These are phyloP conservation scores for Acanthochromis polyacanthus DNA, from an alignment of 2,113 vertebrate genomes.

Conservation along the genomic window DNA sequence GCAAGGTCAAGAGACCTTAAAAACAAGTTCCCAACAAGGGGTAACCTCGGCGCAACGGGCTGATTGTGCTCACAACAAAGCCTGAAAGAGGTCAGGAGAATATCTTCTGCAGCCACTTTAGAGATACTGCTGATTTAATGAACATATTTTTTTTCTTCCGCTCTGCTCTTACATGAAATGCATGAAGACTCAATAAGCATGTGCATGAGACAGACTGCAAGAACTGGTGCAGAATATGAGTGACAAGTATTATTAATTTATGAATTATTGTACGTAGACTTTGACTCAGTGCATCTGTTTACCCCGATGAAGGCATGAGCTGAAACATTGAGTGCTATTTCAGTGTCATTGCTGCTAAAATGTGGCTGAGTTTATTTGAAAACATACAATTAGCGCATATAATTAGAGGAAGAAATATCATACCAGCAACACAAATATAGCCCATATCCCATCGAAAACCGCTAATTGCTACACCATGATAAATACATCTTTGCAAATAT, in stretches of 20 bases:
- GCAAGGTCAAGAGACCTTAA: conserved; percentile 29
- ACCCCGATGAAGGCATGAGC: conserved; percentile 34
- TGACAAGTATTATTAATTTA: conserved; percentile 18
- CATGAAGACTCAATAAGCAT: conserved; percentile 7
- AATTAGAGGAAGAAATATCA: conserved; percentile 10
- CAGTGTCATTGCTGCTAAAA: not conserved
- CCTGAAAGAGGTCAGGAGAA: conserved; percentile 7
- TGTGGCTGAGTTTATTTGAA: conserved; percentile 16
- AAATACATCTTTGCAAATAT: not conserved
- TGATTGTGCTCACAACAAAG: conserved; percentile 24
- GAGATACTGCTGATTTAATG: conserved; percentile 6
- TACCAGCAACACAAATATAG: not conserved
- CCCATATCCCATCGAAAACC: not conserved
- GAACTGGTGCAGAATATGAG: conserved; percentile 11
- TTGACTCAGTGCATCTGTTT: conserved; percentile 43
- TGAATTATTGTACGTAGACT: conserved; percentile 12
- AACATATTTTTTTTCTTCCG: not conserved
- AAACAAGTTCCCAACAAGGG: conserved; percentile 14
- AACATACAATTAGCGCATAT: conserved; percentile 11
- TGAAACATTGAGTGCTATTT: conserved; percentile 31
- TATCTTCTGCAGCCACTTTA: conserved; percentile 15
- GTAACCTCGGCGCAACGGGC: conserved; percentile 18
- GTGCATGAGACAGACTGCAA: conserved; percentile 1
- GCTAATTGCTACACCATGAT: conserved; percentile 11
- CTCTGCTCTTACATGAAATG: not conserved